phyloP scores from a whole-genome alignment of 2,113 vertebrate genomes.

The Smithornis capensis region DNA sequence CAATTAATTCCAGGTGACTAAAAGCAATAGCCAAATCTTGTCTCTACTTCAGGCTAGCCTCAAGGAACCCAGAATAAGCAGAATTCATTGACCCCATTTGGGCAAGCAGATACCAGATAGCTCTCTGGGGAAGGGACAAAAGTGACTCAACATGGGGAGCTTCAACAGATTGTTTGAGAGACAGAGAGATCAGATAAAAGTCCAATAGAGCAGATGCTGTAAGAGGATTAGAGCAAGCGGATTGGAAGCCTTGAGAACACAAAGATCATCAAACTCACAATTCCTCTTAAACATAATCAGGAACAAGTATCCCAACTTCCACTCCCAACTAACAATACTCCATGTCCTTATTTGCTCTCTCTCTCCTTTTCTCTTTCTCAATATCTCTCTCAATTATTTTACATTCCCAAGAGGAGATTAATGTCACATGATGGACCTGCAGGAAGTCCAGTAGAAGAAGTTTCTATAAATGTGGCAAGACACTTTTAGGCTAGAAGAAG shows the following conservation, averaged over 20 bases:
- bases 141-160: neutral
- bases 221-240: conserved; percentile 74
- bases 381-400: neutral
- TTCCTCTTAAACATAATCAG: conserved; percentile 65
- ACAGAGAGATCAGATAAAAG: conserved; percentile 68
- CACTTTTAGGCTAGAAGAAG: neutral
- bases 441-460: neutral
- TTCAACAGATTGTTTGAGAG: conserved; percentile 44
- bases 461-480: neutral
- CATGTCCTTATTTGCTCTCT: conserved; percentile 31
- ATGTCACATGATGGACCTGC: neutral
- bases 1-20: neutral
- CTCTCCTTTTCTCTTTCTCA: neutral
- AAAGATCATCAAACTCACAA: conserved; percentile 43
- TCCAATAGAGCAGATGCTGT: conserved; percentile 50
- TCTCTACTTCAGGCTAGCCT: neutral
- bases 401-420: neutral
- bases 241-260: conserved; percentile 64
- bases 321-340: neutral
- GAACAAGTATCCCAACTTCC: neutral
- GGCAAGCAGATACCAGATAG: neutral
- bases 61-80: neutral
- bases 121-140: conserved; percentile 6
- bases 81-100: neutral
- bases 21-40: neutral